phyloP scores from a whole-genome alignment of 2,113 vertebrate species.

The Pogona vitticeps region DNA sequence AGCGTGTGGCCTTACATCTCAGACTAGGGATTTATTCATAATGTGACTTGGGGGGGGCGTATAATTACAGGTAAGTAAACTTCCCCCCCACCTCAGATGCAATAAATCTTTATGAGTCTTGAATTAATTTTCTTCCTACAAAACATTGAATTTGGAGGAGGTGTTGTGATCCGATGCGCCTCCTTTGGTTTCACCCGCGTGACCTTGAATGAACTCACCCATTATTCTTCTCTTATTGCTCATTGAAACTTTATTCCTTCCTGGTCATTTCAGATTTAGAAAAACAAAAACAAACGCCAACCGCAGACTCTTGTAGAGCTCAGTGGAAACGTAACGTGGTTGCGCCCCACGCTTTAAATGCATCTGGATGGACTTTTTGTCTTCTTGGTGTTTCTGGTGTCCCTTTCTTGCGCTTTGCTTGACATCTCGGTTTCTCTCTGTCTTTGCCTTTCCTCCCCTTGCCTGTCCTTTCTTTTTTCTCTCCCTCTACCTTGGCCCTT shows the following conservation, averaged over 20 bases:
- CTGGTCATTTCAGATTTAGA: background rate
- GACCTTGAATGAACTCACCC: background rate
- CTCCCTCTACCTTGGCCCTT: slow-evolving; percentile 37
- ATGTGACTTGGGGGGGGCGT: background rate
- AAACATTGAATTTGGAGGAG: background rate
- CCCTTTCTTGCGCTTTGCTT: background rate
- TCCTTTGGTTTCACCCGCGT: background rate
- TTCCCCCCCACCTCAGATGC: background rate
- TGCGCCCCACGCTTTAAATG: background rate
- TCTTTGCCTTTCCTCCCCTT: background rate
- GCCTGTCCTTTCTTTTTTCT: background rate
- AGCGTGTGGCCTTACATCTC: background rate
- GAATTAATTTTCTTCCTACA: background rate
- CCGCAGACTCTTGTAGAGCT: background rate
- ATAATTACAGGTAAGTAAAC: background rate
- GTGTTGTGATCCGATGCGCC: background rate
- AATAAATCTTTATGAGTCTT: background rate
- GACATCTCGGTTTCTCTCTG: slow-evolving; percentile 1
- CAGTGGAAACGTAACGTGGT: background rate
- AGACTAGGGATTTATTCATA: background rate
- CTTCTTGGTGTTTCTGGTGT: background rate
- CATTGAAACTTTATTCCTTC: background rate
- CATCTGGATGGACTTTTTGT: too few species aligned
- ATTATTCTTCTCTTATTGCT: background rate
- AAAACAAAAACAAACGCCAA: too few species aligned